phyloP scores from a whole-genome alignment of 2,888 invertebrate genomes.

The Nymphalis urticae region DNA sequence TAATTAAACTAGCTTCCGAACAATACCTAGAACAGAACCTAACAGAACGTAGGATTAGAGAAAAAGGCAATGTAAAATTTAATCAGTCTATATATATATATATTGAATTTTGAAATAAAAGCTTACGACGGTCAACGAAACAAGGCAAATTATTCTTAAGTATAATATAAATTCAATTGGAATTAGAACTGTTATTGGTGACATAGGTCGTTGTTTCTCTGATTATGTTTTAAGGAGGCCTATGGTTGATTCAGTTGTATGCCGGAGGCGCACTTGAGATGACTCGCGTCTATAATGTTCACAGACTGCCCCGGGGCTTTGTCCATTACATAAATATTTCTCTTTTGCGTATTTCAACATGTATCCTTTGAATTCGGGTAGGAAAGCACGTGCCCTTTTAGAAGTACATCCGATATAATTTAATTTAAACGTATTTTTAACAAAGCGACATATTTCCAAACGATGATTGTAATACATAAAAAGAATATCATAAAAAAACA shows the following conservation, averaged over 20 bases:
- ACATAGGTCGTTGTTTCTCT: neutral
- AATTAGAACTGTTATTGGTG: neutral
- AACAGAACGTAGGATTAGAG: constrained; percentile 39
- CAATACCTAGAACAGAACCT: constrained; percentile 40
- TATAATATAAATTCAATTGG: neutral
- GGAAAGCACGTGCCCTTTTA: constrained; percentile 35
- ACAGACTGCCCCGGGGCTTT: constrained; percentile 42
- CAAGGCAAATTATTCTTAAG: constrained; percentile 4
- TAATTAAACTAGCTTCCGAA: constrained; percentile 40
- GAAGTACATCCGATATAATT: constrained; percentile 29
- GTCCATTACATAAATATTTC: constrained; percentile 49
- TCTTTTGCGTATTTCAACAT: constrained; percentile 42
- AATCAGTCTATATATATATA: constrained; percentile 35
- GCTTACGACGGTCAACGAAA: neutral
- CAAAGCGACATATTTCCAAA: neutral
- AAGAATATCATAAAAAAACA: too few relatives aligned
- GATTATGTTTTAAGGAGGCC: constrained; percentile 16
- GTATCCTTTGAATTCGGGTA: constrained; percentile 34
- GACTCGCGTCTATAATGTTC: constrained; percentile 50
- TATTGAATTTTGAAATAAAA: neutral
- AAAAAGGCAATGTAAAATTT: constrained; percentile 46
- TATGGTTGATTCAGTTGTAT: constrained; percentile 42
- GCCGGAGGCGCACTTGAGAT: constrained; percentile 48
- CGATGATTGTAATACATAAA: neutral
- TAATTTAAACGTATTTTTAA: constrained; percentile 8